phyloP scores from a whole-genome alignment of 37 sponge, comb jelly and placozoan species.

The Tethya wilhelma region DNA sequence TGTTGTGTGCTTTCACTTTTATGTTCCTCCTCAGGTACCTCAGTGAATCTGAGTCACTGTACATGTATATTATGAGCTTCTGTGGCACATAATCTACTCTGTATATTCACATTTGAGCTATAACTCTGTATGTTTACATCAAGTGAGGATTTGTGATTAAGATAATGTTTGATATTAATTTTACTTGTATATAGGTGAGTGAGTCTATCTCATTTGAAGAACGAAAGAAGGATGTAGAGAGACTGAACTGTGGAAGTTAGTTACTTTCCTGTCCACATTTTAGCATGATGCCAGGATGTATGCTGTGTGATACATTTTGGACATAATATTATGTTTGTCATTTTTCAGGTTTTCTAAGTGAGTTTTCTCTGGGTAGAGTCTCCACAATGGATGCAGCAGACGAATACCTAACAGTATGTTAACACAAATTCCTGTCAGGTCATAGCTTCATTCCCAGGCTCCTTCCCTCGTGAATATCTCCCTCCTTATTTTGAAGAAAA shows the following conservation, averaged over 20 bases:
- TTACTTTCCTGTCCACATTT: neutral
- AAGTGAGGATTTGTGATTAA: no score
- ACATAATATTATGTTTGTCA: no score
- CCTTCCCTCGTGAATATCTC: no score
- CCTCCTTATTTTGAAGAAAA: no score
- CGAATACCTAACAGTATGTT: conserved; percentile 41
- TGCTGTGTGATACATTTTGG: no score
- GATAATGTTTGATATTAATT: neutral
- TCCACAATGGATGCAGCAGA: conserved; percentile 66
- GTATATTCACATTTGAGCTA: no score
- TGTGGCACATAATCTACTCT: no score
- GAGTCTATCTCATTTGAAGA: conserved; percentile 35
- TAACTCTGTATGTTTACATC: neutral
- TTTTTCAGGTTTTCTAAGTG: conserved; percentile 60
- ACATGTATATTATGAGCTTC: no score
- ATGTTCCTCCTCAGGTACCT: conserved; percentile 73
- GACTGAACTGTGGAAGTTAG: conserved; percentile 68
- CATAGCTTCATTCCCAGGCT: neutral
- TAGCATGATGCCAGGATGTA: neutral
- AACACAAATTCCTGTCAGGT: neutral
- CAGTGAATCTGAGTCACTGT: neutral
- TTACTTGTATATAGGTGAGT: neutral
- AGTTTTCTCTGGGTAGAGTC: conserved; percentile 32
- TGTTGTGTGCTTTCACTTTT: conserved; percentile 88
- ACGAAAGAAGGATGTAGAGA: conserved; percentile 56